These are phyloP conservation scores for Eucidaris tribuloides DNA, from an alignment of 35 echinoderm and acorn worm genomes.

Conservation along the genomic window DNA sequence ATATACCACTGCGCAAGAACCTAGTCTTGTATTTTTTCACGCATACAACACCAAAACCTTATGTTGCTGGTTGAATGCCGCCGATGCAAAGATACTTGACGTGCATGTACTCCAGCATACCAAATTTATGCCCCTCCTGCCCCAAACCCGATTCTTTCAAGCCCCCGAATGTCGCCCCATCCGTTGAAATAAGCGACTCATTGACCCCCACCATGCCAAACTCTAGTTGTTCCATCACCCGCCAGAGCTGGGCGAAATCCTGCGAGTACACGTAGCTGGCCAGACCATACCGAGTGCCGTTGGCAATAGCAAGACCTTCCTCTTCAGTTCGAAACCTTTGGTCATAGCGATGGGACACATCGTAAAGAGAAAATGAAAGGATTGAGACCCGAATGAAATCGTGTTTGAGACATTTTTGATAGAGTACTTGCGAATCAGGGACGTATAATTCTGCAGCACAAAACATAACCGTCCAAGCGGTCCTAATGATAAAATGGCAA, in stretches of 20 bases:
- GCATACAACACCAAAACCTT: too few species aligned
- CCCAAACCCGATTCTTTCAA: not conserved
- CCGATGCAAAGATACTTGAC: not conserved
- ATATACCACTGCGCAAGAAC: too few species aligned
- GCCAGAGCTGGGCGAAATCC: not conserved
- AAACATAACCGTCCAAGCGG: too few species aligned
- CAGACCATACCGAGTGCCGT: not conserved
- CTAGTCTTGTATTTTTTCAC: too few species aligned
- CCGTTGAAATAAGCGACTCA: not conserved
- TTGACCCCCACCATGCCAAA: not conserved
- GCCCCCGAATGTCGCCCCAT: not conserved
- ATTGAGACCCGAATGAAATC: too few species aligned
- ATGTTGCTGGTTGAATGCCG: not conserved
- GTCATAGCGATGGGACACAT: too few species aligned
- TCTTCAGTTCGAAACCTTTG: not conserved
- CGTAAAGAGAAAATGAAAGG: too few species aligned
- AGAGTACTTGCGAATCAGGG: too few species aligned
- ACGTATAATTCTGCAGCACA: too few species aligned
- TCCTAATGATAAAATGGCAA: too few species aligned
- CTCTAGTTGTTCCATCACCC: not conserved
- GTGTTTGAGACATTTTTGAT: too few species aligned
- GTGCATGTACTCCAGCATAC: not conserved
- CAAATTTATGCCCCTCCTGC: not conserved
- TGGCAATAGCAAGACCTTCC: not conserved
- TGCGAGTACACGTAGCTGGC: not conserved